These are phyloP conservation scores for Drosophila yooni DNA, from an alignment of 2,888 invertebrate species.

Conservation along the genomic window DNA sequence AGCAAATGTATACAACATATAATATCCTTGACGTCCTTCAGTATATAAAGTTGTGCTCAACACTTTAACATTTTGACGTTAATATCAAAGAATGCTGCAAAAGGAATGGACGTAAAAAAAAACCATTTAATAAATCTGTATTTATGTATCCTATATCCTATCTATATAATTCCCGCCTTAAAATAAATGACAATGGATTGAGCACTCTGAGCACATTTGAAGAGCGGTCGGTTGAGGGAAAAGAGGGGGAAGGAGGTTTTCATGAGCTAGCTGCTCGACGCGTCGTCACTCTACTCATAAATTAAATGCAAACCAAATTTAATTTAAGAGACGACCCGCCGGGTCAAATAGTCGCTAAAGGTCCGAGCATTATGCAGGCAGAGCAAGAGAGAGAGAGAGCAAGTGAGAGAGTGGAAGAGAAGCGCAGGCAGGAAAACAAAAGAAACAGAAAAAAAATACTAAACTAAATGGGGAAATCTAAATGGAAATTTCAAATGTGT, in stretches of 20 bases:
- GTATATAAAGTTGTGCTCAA: conserved; percentile 31
- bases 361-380: conserved; percentile 71
- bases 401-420: background rate
- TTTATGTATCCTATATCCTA: background rate
- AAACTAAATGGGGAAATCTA: conserved; percentile 64
- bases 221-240: background rate
- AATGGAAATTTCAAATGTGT: conserved; percentile 80
- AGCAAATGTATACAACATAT: conserved; percentile 2
- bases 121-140: conserved; percentile 5
- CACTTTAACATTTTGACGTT: conserved; percentile 51
- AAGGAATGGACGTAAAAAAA: background rate
- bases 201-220: background rate
- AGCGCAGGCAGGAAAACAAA: conserved; percentile 34
- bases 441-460: conserved; percentile 5
- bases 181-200: conserved; percentile 30
- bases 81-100: conserved; percentile 50
- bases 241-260: background rate
- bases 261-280: conserved; percentile 15
- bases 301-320: conserved; percentile 71
- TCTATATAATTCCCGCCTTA: background rate
- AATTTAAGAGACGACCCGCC: conserved; percentile 72
- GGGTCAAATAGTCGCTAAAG: conserved; percentile 67
- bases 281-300: conserved; percentile 51
- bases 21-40: conserved; percentile 54
- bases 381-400: conserved; percentile 13